These are phyloP conservation scores for Drosophila biarmipes DNA, from an alignment of 1,140 invertebrate species.

Conservation along the genomic window DNA sequence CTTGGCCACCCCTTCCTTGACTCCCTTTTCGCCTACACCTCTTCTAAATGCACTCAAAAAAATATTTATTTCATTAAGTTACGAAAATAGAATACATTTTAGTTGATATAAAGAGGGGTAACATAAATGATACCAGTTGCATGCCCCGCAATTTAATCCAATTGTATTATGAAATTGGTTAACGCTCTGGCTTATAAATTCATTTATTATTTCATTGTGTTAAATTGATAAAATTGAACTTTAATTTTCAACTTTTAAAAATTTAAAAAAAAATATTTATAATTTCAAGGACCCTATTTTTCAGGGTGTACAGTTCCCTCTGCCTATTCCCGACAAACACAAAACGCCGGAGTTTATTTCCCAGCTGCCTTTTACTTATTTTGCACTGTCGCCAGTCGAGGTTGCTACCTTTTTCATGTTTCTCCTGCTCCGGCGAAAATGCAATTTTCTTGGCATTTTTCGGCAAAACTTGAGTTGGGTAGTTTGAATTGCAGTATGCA, in stretches of 20 bases:
- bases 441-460: conserved; percentile 83
- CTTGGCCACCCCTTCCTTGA: conserved; percentile 30
- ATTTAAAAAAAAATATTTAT: not conserved
- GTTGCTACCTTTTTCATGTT: conserved; percentile 73
- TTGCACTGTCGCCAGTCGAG: conserved; percentile 59
- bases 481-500: conserved; percentile 76
- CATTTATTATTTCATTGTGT: no score
- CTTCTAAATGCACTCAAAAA: conserved; percentile 10
- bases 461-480: conserved; percentile 67
- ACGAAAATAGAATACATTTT: no score
- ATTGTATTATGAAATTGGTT: no score
- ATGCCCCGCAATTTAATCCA: no score
- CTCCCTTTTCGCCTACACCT: conserved; percentile 3
- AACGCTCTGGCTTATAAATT: no score
- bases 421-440: conserved; percentile 54
- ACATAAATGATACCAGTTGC: no score
- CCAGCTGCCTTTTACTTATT: conserved; percentile 70
- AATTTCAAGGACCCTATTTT: not conserved
- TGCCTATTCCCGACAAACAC: conserved; percentile 58
- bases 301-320: conserved; percentile 5
- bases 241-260: not conserved
- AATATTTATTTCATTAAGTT: not conserved
- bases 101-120: no score
- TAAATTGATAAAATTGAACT: not conserved
- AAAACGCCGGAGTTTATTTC: conserved; percentile 76